Base-by-base conservation (phyloP, 2,888 invertebrate genomes). In the Troilus luridus region DNA sequence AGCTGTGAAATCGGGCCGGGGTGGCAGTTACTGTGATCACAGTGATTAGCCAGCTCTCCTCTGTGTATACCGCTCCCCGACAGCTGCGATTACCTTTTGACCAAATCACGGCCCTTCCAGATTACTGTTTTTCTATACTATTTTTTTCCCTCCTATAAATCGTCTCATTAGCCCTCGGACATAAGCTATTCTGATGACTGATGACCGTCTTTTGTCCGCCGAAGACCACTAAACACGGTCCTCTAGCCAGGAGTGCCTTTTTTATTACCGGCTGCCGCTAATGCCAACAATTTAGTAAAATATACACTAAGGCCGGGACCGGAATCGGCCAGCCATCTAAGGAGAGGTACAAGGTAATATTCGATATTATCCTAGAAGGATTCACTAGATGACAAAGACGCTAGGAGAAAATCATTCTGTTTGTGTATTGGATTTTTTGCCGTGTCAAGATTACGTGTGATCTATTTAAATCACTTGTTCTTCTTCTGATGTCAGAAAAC, bases 1-100 rank as follows among this genome's bases (percentile, higher is more conserved):
- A 89, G 89, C 89, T 89, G 89, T 89, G 89, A 89, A 89, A 89
- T 89, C 89, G 64, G 89, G 17, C 64, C 21, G 14, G 85, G 85
- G 85, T 85, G 56, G 85, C 85, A 85, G 85, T 85, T 85, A 85
- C 41, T 6, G 17, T 21, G 56, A 85, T 85, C 56, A 85, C 85
- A 56, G 85, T 85, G 85, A 85, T 85, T 85, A 85, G 85, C 85
- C 85, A 6, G n/a, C 56, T 85, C 85, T 85, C 85, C 85, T 85
- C n/a, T 85, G 54, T 85, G 19, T 5, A 11, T 21, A 21, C 58
- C 56, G 56, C 56, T 41, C 56, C 56, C 85, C 85, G 85, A 85
- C 85, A 85, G 56, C 85, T 85, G 85, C 56, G 56, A 85, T 85
- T 85, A 85, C 85, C 54, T 54, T 85, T 85, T 85, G 85, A 54